These are phyloP conservation scores for Rhabdornis inornatus DNA, from an alignment of 2,113 vertebrate species.

Conservation along the genomic window DNA sequence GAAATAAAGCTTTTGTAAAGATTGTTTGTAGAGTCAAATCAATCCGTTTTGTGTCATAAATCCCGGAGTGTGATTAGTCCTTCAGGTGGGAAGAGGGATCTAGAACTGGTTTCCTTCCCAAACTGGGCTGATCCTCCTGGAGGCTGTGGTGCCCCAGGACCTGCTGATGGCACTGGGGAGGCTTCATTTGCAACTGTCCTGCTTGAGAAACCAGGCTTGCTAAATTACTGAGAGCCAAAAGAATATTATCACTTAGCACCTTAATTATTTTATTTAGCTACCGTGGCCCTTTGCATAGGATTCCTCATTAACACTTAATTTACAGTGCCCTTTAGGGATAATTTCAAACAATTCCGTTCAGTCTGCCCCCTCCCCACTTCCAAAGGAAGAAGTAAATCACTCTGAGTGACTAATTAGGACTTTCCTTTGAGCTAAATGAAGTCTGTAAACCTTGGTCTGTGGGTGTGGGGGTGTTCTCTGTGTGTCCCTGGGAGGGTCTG, in stretches of 20 bases:
- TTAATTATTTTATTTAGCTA: constrained; percentile 69
- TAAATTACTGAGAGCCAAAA: constrained; percentile 42
- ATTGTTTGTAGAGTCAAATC: not conserved
- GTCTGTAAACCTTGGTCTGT: not conserved
- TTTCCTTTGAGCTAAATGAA: constrained; percentile 53
- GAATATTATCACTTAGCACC: constrained; percentile 57
- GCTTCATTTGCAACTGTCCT: constrained; percentile 70
- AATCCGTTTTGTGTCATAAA: not conserved
- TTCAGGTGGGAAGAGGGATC: not conserved
- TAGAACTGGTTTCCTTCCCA: not conserved
- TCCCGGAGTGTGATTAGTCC: not conserved
- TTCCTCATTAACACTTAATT: constrained; percentile 70
- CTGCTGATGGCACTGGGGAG: not conserved
- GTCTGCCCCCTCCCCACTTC: not conserved
- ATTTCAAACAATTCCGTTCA: constrained; percentile 62
- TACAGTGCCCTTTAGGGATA: constrained; percentile 66
- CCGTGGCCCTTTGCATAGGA: constrained; percentile 53
- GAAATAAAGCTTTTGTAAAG: constrained; percentile 36
- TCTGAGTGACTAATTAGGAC: constrained; percentile 61
- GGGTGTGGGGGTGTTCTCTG: not conserved
- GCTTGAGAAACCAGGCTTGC: constrained; percentile 24
- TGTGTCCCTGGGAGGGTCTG: not conserved
- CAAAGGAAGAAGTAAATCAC: constrained; percentile 58
- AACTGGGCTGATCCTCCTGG: not conserved
- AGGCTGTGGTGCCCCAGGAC: not conserved